Base-by-base conservation (phyloP, 2,888 invertebrate species). In the Uropetala carovei region DNA sequence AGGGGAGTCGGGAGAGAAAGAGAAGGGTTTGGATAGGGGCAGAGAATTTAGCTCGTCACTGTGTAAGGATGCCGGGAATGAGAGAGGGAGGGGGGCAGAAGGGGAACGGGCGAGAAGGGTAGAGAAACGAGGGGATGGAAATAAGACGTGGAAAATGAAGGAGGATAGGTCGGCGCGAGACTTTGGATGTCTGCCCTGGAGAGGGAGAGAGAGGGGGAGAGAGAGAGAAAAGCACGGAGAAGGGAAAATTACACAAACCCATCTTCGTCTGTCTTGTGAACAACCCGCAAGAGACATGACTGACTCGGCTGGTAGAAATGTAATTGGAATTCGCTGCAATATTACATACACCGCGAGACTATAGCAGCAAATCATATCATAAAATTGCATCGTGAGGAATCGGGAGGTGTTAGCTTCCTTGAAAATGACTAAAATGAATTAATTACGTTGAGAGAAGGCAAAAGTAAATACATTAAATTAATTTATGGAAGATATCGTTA, bases 81-180 rank as follows among this genome's bases (percentile, higher is more conserved):
- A n/a, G 7, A 13, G 64, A 10, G 11, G 64, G 0, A 13, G 64
- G 5, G 64, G 64, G 64, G 11, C n/a, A n/a, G n/a, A n/a, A 13
- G 75, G 9, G n/a, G 75, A 2, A 75, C 0, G 4, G 11, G 75
- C 18, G n/a, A 43, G 18, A 57, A n/a, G 13, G 83, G 30, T 4
- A 9, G 18, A n/a, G 83, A 14, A 56, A 57, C 57, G 16, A 16
- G 83, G 18, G 64, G 89, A 89, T 64, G 89, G 89, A 89, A 89
- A 89, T 89, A 68, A 89, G 89, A 68, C 89, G 89, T n/a, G n/a
- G 60, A 43, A 30, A 68, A 89, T 60, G 86, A 60, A 86, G 86
- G 27, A 58, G 85, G 60, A 60, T 22, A 86, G n/a, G 60, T 57
- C 16, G 57, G 83, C n/a, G n/a, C 56, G 57, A 82, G 82, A 30